Evolutionary conservation across 2,113 vertebrate species (phyloP).

Genomic region (Mandrillus leucophaeus): DNA sequence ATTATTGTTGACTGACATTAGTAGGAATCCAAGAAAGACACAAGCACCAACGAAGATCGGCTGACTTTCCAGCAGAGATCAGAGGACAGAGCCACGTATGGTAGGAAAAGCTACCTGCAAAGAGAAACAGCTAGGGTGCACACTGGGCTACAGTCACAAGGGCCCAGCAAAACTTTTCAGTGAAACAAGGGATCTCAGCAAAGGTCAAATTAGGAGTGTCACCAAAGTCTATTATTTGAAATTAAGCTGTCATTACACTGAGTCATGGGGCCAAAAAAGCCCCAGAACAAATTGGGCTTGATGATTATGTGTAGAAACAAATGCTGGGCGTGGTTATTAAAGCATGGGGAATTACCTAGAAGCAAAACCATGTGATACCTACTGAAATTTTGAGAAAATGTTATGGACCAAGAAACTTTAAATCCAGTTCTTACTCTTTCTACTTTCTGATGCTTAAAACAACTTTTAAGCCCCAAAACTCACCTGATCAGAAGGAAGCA

Average conservation of each 20-base stretch:
- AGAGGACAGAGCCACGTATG: background rate
- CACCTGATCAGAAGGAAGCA: background rate
- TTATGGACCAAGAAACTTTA: background rate
- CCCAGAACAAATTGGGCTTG: background rate
- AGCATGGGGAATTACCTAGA: background rate
- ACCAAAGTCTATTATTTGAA: background rate
- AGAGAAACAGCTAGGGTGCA: background rate
- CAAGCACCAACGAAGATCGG: fast-evolving
- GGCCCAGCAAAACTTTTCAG: too few relatives aligned
- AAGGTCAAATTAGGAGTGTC: background rate
- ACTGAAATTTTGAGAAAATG: background rate
- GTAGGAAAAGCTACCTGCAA: background rate
- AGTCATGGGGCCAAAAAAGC: background rate
- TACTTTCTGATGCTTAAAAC: background rate
- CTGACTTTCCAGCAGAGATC: background rate
- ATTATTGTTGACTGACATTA: too few relatives aligned
- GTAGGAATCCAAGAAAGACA: background rate
- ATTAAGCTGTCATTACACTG: background rate
- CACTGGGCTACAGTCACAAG: too few relatives aligned
- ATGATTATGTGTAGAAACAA: background rate
- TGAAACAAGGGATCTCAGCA: background rate
- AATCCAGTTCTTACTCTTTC: background rate
- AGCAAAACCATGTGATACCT: background rate
- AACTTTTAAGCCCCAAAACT: background rate
- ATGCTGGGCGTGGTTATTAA: background rate